Evolutionary conservation across 2,113 vertebrate species (phyloP).

Genomic region (Calonectris borealis): DNA sequence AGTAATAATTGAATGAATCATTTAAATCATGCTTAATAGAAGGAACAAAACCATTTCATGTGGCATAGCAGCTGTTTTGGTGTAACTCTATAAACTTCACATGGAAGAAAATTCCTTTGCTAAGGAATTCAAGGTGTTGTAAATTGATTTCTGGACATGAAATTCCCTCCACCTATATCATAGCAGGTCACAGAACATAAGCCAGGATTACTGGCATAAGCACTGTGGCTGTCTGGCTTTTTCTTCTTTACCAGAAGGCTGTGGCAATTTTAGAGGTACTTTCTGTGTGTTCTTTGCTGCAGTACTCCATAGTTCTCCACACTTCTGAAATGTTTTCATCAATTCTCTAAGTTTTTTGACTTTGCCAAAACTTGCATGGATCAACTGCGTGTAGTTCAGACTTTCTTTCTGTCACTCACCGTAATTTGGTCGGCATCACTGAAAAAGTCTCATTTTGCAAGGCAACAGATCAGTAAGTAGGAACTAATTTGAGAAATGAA

Average conservation of each 20-base stretch:
- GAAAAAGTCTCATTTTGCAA: neutral
- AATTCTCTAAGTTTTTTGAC: neutral
- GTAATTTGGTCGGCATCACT: rapidly evolving
- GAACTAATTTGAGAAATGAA: neutral
- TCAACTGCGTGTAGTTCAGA: neutral
- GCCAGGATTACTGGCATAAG: neutral
- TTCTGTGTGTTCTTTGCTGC: neutral
- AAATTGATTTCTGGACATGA: neutral
- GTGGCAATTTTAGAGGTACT: neutral
- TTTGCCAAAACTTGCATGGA: neutral
- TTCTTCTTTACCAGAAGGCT: no score
- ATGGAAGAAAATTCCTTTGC: neutral
- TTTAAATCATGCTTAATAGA: neutral
- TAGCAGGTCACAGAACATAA: neutral
- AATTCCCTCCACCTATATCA: neutral
- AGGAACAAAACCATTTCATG: neutral
- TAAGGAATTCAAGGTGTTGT: neutral
- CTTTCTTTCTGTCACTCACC: neutral
- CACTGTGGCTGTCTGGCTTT: neutral
- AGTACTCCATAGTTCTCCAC: neutral
- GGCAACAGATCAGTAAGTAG: neutral
- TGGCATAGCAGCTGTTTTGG: neutral
- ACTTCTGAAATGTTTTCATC: neutral
- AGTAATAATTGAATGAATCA: conserved; percentile 36
- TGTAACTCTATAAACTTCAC: neutral